Conservation (phyloP, 92 coral and sea anemone species). For the Desmophyllum pertusum region DNA sequence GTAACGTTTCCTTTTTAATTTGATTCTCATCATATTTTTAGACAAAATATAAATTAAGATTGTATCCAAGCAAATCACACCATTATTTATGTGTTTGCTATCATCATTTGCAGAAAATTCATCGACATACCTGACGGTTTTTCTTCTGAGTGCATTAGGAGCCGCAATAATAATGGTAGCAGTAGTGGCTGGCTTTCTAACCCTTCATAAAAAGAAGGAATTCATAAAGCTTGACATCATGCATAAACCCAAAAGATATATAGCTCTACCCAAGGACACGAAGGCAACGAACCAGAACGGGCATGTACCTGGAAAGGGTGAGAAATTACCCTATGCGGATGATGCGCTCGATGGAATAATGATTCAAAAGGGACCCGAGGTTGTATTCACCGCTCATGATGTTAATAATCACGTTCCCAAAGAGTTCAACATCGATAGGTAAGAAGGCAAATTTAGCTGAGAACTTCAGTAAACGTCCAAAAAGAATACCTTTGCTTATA, state of each 20-base stretch:
- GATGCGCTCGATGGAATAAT: conserved; percentile 28
- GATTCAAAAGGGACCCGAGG: conserved; percentile 46
- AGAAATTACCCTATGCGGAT: conserved; percentile 20
- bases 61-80: background rate
- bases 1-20: background rate
- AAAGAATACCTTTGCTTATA: background rate
- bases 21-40: background rate
- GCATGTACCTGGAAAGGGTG: conserved; percentile 36
- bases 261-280: conserved; percentile 38
- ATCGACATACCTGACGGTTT: conserved; percentile 61
- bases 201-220: conserved; percentile 34
- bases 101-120: conserved; percentile 48
- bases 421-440: conserved; percentile 53
- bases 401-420: conserved; percentile 52
- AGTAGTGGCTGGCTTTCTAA: conserved; percentile 26
- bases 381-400: conserved; percentile 64
- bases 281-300: conserved; percentile 53
- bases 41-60: background rate
- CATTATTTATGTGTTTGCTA: background rate
- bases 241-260: conserved; percentile 71
- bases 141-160: conserved; percentile 58
- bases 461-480: background rate
- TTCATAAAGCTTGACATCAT: conserved; percentile 43
- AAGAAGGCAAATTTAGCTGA: background rate
- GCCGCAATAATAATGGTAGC: conserved; percentile 61